Conservation (phyloP, 2,797 vertebrate genomes). For the Fistularia tabacaria region DNA sequence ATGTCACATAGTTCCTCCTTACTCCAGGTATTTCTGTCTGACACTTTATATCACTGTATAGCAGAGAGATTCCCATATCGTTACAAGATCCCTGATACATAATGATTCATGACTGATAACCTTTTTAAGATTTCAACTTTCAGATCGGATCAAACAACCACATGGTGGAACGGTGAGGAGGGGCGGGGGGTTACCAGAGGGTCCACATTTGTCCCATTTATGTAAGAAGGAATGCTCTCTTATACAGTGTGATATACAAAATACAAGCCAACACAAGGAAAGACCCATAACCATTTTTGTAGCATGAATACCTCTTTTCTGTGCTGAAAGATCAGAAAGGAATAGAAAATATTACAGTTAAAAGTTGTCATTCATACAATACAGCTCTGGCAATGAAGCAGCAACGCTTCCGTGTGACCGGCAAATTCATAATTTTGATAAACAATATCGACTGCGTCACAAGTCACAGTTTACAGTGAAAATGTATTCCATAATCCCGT, state of each 20-base stretch:
- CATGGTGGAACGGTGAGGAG: background rate
- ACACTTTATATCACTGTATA: slow-evolving; percentile 65
- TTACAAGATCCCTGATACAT: too few relatives aligned
- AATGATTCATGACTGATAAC: too few relatives aligned
- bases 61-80: slow-evolving; percentile 71
- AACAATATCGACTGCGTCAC: too few relatives aligned
- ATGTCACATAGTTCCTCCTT: slow-evolving; percentile 81
- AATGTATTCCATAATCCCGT: background rate
- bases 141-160: background rate
- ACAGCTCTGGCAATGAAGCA: background rate
- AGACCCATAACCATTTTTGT: slow-evolving; percentile 48
- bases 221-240: slow-evolving; percentile 73
- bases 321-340: slow-evolving; percentile 87
- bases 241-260: slow-evolving; percentile 78
- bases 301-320: slow-evolving; percentile 88
- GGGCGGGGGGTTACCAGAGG: background rate
- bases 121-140: too few relatives aligned
- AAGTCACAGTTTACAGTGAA: too few relatives aligned
- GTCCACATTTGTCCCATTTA: background rate
- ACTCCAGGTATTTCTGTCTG: slow-evolving; percentile 68
- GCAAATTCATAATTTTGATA: too few relatives aligned
- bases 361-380: slow-evolving; percentile 22
- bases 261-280: slow-evolving; percentile 65
- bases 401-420: too few relatives aligned
- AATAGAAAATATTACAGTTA: slow-evolving; percentile 64